phyloP scores from a whole-genome alignment of 2,888 invertebrate species.

The Ochropleura plecta region DNA sequence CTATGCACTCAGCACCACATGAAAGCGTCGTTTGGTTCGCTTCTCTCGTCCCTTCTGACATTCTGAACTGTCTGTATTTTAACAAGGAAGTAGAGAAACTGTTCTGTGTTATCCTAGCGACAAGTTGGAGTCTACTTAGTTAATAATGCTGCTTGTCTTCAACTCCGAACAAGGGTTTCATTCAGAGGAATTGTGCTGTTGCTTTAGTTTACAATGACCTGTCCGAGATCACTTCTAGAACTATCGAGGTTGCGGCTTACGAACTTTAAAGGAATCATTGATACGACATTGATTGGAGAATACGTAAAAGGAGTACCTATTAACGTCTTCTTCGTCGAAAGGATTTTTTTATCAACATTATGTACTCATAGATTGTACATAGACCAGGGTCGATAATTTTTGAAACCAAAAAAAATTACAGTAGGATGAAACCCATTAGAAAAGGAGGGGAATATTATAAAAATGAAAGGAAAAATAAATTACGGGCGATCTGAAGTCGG shows the following conservation, averaged over 20 bases:
- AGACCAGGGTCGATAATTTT: too few species aligned
- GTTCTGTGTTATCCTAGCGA: conserved; percentile 53
- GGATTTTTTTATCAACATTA: too few species aligned
- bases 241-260: not conserved
- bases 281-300: not conserved
- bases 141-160: conserved; percentile 50
- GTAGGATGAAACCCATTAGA: too few species aligned
- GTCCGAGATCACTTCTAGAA: too few species aligned
- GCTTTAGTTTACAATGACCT: not conserved
- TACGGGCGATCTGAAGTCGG: too few species aligned
- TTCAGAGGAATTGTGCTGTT: conserved; percentile 32
- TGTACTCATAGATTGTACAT: too few species aligned
- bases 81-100: conserved; percentile 55
- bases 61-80: conserved; percentile 51
- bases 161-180: conserved; percentile 22
- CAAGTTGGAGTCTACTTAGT: conserved; percentile 53
- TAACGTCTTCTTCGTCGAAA: too few species aligned
- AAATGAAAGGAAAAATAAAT: too few species aligned
- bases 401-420: too few species aligned
- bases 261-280: not conserved
- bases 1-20: conserved; percentile 50
- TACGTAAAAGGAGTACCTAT: too few species aligned
- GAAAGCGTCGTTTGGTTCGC: conserved; percentile 52
- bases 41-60: conserved; percentile 56
- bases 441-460: too few species aligned